Conservation (phyloP, 1,140 invertebrate species). For the Coboldia fuscipes region DNA sequence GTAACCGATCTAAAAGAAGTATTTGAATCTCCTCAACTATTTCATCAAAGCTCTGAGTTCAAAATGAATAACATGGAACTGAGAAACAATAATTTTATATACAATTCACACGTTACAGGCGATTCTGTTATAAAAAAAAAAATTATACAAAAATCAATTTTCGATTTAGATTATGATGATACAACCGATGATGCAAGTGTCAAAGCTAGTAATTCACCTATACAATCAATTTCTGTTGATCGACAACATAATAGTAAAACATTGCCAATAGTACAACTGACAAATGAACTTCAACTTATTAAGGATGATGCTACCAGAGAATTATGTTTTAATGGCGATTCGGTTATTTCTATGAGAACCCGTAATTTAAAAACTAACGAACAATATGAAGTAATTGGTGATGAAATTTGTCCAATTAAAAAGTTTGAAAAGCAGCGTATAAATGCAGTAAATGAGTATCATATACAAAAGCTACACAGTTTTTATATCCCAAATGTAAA, state of each 20-base stretch:
- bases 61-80: too few relatives aligned
- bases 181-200: slow-evolving; percentile 5
- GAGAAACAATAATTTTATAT: too few relatives aligned
- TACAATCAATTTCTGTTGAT: too few relatives aligned
- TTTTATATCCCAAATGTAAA: slow-evolving; percentile 29
- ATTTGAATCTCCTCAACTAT: too few relatives aligned
- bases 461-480: slow-evolving; percentile 19
- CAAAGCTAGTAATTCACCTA: neutral
- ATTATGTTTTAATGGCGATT: neutral
- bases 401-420: slow-evolving; percentile 18
- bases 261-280: too few relatives aligned
- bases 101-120: neutral
- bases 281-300: too few relatives aligned
- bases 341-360: neutral
- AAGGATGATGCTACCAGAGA: neutral
- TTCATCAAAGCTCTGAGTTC: too few relatives aligned
- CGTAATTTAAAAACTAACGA: neutral
- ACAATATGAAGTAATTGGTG: slow-evolving; percentile 9
- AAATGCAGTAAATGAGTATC: slow-evolving; percentile 12
- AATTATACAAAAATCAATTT: slow-evolving; percentile 15
- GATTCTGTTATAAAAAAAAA: neutral
- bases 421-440: slow-evolving; percentile 12
- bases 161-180: slow-evolving; percentile 16
- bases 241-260: too few relatives aligned
- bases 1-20: too few relatives aligned